Base-by-base conservation (phyloP, 2,888 invertebrate genomes). In the Cerastoderma edule region DNA sequence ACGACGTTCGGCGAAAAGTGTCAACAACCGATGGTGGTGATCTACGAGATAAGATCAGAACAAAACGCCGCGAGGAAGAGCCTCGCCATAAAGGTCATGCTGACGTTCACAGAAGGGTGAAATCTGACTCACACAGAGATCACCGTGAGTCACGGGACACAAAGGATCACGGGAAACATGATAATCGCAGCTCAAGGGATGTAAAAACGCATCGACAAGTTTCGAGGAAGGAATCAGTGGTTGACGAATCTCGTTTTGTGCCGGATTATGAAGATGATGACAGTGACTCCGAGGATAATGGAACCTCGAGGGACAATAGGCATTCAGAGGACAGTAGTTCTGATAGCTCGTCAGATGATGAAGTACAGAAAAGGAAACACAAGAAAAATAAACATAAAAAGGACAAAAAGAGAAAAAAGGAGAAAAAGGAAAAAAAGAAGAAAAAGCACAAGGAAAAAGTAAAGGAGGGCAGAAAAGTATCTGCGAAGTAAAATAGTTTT, bases 171-270 rank as follows among this genome's bases (percentile, higher is more conserved):
- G 50, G 50, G 4, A 27, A 32, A 53, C 28, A 46, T 33, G 44
- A 67, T 48, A 56, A 72, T 46, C 56, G 63, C 4, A 53, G 64
- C 13, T 56, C 67, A 35, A 53, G 53, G 28, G 48, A 65, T 24
- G 8, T 28, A 19, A 63, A 63, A 30, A 22, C 70, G 6, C 65
- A 70, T n/a, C 67, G 53, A 35, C 24, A 53, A 28, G 13, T 64
- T 4, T 72, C 72, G 6, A 56, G 91, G 5, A 90, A 90, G 71
- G 87, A 90, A 24, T 90, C 91, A 0, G 77, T 89, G 27, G 79
- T 89, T 50, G 91, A 90, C 69, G 90, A 91, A 75, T 83, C 89
- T 0, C 83, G 85, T 66, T 91, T 91, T 86, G 90, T 86, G 46
- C 91, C 91, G 0, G 90, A 91, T 78, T 91, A 91, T 80, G 90